These are phyloP conservation scores for Tenodera sinensis DNA, from an alignment of 2,888 invertebrate species.

Conservation along the genomic window DNA sequence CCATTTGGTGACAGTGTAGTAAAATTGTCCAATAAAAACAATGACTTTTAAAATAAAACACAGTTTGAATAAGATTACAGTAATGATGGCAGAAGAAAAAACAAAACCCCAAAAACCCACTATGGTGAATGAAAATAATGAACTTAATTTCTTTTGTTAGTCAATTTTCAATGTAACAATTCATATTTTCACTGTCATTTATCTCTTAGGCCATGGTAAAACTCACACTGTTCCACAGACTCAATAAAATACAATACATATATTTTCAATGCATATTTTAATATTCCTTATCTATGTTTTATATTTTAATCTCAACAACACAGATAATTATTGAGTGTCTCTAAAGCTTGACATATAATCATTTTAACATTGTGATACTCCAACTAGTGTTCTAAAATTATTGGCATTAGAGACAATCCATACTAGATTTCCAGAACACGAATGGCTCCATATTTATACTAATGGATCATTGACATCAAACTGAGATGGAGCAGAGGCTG, in stretches of 20 bases:
- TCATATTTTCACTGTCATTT: slow-evolving; percentile 14
- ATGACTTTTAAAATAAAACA: neutral
- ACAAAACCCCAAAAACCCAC: neutral
- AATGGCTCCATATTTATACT: too few relatives aligned
- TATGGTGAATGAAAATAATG: neutral
- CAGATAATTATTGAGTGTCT: neutral
- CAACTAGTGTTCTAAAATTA: too few relatives aligned
- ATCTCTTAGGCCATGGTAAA: neutral
- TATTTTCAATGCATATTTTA: slow-evolving; percentile 15
- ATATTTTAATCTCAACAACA: neutral
- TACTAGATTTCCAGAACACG: too few relatives aligned
- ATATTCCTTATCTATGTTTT: neutral
- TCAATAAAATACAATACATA: slow-evolving; percentile 18
- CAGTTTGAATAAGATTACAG: neutral
- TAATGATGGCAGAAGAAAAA: neutral
- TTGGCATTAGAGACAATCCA: too few relatives aligned
- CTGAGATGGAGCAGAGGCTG: too few relatives aligned
- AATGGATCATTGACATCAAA: too few relatives aligned
- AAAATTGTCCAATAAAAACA: neutral
- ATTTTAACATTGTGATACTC: too few relatives aligned
- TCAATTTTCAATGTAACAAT: slow-evolving; percentile 5
- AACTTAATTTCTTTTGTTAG: neutral
- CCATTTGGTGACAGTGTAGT: neutral
- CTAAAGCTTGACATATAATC: too few relatives aligned
- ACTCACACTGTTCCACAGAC: slow-evolving; percentile 14